Percentiles rank a stretch among this genome's conserved stretches.
These are phyloP conservation scores for Copsychus sechellarum DNA, from an alignment of 2,113 vertebrate genomes.

Conservation along the genomic window DNA sequence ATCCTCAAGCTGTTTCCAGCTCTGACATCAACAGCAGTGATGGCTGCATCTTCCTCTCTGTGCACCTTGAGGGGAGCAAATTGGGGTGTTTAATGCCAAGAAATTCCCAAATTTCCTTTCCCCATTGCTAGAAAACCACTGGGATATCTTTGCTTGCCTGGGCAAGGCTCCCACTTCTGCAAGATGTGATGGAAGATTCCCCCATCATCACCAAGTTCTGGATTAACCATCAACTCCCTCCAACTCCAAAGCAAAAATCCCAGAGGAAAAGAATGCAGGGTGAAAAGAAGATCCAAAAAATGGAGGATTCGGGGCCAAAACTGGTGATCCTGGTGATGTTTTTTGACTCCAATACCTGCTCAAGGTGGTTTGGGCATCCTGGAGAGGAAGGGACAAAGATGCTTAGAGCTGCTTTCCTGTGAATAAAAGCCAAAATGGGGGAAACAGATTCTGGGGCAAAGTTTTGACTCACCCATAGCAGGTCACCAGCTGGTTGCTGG, in stretches of 20 bases:
- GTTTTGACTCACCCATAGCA: background rate
- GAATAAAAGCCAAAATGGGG: background rate
- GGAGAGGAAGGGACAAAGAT: background rate
- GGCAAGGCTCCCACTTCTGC: background rate
- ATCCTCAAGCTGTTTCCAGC: background rate
- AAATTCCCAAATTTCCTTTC: background rate
- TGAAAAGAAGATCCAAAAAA: background rate
- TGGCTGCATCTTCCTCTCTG: background rate
- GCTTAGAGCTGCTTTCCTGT: background rate
- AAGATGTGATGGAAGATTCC: background rate
- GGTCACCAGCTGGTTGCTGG: background rate
- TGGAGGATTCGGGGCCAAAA: background rate
- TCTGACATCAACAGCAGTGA: background rate
- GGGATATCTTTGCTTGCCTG: background rate
- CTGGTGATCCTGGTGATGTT: background rate
- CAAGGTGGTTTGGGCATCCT: background rate
- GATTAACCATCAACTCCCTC: background rate
- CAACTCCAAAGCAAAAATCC: background rate
- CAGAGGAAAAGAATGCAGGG: background rate
- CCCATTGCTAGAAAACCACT: background rate
- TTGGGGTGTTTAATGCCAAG: background rate
- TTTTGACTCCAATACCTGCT: background rate
- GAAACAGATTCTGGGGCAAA: background rate
- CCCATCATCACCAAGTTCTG: too few species aligned
- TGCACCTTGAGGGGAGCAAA: background rate